Conservation (phyloP, 2,113 vertebrate genomes). For the Brienomyrus longianalis region DNA sequence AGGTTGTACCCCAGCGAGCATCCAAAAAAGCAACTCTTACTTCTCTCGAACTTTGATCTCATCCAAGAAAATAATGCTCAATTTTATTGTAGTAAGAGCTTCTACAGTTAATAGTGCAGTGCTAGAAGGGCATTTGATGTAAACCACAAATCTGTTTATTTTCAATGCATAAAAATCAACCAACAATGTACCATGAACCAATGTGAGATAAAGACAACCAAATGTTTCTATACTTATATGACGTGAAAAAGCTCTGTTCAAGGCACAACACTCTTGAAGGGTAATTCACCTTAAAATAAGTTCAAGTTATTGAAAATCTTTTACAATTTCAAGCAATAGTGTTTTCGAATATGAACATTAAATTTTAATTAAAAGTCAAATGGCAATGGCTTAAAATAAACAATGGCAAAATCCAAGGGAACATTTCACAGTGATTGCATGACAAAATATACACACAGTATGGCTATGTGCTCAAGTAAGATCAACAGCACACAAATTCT, state of each 20-base stretch:
- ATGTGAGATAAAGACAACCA: conserved; percentile 53
- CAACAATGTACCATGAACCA: conserved; percentile 37
- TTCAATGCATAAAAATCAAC: conserved; percentile 47
- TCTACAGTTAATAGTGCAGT: conserved; percentile 64
- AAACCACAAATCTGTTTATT: conserved; percentile 44
- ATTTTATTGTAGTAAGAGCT: conserved; percentile 53
- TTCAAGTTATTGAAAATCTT: conserved; percentile 49
- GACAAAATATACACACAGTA: conserved; percentile 41
- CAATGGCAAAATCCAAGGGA: conserved; percentile 30
- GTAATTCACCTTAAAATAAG: conserved; percentile 49
- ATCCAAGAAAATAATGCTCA: conserved; percentile 43
- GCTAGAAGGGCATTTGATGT: conserved; percentile 49
- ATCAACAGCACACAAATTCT: conserved; percentile 44
- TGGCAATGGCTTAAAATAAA: conserved; percentile 29
- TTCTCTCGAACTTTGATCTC: neutral
- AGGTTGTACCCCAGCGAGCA: neutral
- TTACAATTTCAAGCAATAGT: conserved; percentile 33
- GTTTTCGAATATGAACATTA: conserved; percentile 36
- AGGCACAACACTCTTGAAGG: conserved; percentile 79
- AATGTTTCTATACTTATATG: conserved; percentile 54
- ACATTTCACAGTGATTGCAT: conserved; percentile 46
- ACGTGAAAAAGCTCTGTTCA: conserved; percentile 65
- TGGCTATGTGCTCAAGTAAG: conserved; percentile 47
- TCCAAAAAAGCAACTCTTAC: conserved; percentile 4
- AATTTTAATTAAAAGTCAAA: conserved; percentile 54